Percentiles rank a stretch among this genome's conserved stretches.
These are phyloP conservation scores for Philopotamus ludificatus DNA, from an alignment of 1,140 invertebrate genomes.

Conservation along the genomic window DNA sequence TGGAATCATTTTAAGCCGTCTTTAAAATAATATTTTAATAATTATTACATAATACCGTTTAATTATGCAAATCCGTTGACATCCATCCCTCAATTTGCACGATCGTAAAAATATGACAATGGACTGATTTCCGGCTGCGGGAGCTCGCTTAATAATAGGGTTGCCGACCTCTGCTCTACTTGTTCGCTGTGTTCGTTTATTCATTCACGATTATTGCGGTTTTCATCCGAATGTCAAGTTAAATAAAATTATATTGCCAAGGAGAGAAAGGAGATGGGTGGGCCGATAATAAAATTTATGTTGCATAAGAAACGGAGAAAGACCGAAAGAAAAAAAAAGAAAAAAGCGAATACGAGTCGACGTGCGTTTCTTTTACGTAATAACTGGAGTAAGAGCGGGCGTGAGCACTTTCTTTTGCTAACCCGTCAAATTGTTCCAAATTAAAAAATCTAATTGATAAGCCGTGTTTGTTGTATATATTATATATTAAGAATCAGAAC, in stretches of 20 bases:
- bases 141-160: neutral
- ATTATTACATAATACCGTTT: too few species aligned
- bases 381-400: neutral
- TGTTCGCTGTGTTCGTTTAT: neutral
- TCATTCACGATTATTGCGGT: neutral
- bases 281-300: neutral
- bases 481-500: neutral
- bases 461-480: too few species aligned
- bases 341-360: neutral
- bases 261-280: neutral
- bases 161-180: neutral
- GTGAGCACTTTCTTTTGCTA: neutral
- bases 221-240: neutral
- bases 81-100: neutral
- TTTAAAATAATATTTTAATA: too few species aligned
- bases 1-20: too few species aligned
- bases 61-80: neutral
- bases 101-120: too few species aligned
- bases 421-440: neutral
- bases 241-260: neutral
- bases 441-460: neutral
- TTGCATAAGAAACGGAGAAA: neutral
- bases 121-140: neutral
- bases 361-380: neutral
- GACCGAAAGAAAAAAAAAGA: neutral